These are phyloP conservation scores for Pseudolycoriella hygida DNA, from an alignment of 2,888 invertebrate genomes.

Conservation along the genomic window DNA sequence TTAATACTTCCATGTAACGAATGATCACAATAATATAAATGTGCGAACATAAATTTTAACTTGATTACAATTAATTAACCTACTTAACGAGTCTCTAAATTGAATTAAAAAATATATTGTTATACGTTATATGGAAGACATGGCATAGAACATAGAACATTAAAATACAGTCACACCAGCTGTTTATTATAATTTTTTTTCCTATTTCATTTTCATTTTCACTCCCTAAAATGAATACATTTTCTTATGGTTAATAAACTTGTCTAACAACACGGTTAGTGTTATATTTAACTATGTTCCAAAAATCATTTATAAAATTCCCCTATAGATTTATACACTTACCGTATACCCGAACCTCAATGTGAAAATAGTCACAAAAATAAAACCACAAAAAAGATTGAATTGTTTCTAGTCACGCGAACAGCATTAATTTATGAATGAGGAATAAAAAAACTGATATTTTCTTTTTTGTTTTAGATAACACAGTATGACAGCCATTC, in stretches of 20 bases:
- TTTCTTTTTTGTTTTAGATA: constrained; percentile 4
- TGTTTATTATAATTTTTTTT: too few species aligned
- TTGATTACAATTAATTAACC: too few species aligned
- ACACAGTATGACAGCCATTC: constrained; percentile 20
- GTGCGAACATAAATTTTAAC: too few species aligned
- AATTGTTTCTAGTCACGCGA: neutral
- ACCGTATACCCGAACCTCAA: neutral
- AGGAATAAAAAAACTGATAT: neutral
- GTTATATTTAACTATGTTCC: neutral
- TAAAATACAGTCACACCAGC: too few species aligned
- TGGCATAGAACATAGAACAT: too few species aligned
- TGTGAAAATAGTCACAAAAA: neutral
- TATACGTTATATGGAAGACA: too few species aligned
- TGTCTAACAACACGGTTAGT: neutral
- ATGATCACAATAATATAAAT: too few species aligned
- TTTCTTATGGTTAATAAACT: neutral
- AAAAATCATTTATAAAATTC: neutral
- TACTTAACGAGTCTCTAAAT: too few species aligned
- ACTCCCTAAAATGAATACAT: constrained; percentile 1
- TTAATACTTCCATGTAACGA: too few species aligned
- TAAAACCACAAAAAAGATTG: neutral
- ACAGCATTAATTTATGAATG: neutral
- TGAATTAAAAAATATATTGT: too few species aligned
- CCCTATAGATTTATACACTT: neutral
- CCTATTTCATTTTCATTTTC: too few species aligned